Base-by-base conservation (phyloP, 2,888 invertebrate genomes). In the Lasioglossum calceatum region DNA sequence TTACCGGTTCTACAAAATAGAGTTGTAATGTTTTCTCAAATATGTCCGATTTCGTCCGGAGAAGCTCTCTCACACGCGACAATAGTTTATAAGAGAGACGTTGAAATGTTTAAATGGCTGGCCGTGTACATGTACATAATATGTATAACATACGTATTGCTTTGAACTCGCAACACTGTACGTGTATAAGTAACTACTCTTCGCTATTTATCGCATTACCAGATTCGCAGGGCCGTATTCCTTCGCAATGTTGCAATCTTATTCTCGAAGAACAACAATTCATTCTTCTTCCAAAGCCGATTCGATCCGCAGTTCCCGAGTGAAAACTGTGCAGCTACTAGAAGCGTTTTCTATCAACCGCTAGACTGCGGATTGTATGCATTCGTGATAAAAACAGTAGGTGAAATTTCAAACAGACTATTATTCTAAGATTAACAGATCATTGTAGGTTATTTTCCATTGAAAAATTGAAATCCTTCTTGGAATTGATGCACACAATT, bases 101-200 rank as follows among this genome's bases (percentile, higher is more conserved):
- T 64, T 64, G 32, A 64, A 64, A 32, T 32, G 64, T 64, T 64
- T 64, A 64, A 32, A 19, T 64, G 64, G 64, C 64, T 64, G 32
- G 8, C 16, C 64, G 8, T 50, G 32, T 73, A 50, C 47, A 47
- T 47, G 27, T 32, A 50, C 47, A 50, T 50, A 73, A 74, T 32
- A 36, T 74, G 7, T 32, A 64, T 64, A 64, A 64, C 64, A 64
- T 74, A 72, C 70, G 77, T 77, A 85, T 86, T 77, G 79, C 86
- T 85, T 77, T 36, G n/a, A 81, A 78, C 2, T 78, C 27, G 87
- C 83, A 82, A 82, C 44, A 71, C 61, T 77, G 23, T 70, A 58
- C 39, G 47, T 47, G 27, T 39, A 27, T 58, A 70, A 67, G 67
- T 77, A 36, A 58, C 73, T 36, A 39, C 64, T 19, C 32, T 77